Evolutionary conservation across 1,140 invertebrate genomes (phyloP), one percentile per base, ranked within the genome.

Genomic region (Theocolax elegans): DNA sequence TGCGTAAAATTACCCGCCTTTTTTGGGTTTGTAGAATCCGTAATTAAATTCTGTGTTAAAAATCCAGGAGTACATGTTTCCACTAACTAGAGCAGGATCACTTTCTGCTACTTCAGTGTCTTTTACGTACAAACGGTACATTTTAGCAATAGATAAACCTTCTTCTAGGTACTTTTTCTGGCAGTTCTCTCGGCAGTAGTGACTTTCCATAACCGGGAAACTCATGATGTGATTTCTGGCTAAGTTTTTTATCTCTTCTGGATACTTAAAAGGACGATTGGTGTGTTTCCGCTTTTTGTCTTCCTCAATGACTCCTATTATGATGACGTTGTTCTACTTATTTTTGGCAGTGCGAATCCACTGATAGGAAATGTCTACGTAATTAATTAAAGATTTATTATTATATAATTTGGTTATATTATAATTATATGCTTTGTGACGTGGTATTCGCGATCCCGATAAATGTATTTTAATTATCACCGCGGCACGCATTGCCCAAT

Each of bases 361-460:
- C 44, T 46, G 44, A n/a, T 46, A 46, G 44, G 7, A 10, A 46
- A 46, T 46, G n/a, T 46, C 44, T 46, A 46, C n/a, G n/a, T 46
- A 19, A 46, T n/a, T 10, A 8, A 38, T 38, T 38, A 38, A 38
- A 38, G 13, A 8, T 38, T 38, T 13, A 38, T 38, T 38, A 13
- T 38, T 38, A 38, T 38, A 38, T n/a, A n/a, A n/a, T n/a, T n/a
- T n/a, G n/a, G n/a, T n/a, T n/a, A n/a, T n/a, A n/a, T n/a, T n/a
- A n/a, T n/a, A n/a, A n/a, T n/a, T n/a, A n/a, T n/a, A n/a, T n/a
- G n/a, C n/a, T n/a, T n/a, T n/a, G n/a, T n/a, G n/a, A n/a, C n/a
- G n/a, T n/a, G n/a, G n/a, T n/a, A n/a, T n/a, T n/a, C n/a, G n/a
- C n/a, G n/a, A n/a, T n/a, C n/a, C n/a, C n/a, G n/a, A n/a, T n/a